These are phyloP conservation scores for Petrolisthes cinctipes DNA, from an alignment of 2,888 invertebrate genomes.

Conservation along the genomic window DNA sequence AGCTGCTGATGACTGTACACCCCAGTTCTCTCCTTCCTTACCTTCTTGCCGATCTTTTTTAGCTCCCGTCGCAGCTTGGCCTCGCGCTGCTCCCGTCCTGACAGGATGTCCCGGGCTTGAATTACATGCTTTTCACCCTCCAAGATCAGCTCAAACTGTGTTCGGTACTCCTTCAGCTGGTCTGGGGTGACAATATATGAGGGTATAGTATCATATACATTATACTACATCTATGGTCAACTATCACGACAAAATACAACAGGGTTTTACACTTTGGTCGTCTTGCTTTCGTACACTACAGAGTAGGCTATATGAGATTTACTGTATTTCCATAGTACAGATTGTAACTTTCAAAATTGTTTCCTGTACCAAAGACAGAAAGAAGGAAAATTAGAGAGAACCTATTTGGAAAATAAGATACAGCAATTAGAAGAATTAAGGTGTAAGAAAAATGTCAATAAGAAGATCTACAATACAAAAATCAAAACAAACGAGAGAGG, in stretches of 20 bases:
- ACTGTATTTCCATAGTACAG: no score
- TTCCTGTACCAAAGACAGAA: no score
- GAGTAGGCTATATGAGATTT: no score
- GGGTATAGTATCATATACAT: not conserved
- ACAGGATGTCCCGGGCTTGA: constrained; percentile 70
- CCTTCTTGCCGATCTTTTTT: constrained; percentile 70
- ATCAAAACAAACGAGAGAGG: no score
- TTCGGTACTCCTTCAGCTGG: constrained; percentile 71
- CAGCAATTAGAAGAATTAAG: no score
- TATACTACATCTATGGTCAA: not conserved
- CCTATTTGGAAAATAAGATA: no score
- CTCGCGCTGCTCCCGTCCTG: constrained; percentile 71
- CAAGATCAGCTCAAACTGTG: constrained; percentile 72
- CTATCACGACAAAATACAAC: not conserved
- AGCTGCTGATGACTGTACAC: no score
- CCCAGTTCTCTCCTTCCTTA: constrained; percentile 15
- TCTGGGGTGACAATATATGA: constrained; percentile 68
- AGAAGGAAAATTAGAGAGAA: no score
- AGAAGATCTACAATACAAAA: no score
- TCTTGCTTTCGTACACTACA: not conserved
- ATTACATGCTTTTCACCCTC: constrained; percentile 72
- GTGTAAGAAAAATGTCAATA: no score
- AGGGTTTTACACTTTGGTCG: not conserved
- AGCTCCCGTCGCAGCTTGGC: constrained; percentile 71
- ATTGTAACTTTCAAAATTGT: no score